Conservation (phyloP, 2,797 vertebrate species). For the Melanogrammus aeglefinus region DNA sequence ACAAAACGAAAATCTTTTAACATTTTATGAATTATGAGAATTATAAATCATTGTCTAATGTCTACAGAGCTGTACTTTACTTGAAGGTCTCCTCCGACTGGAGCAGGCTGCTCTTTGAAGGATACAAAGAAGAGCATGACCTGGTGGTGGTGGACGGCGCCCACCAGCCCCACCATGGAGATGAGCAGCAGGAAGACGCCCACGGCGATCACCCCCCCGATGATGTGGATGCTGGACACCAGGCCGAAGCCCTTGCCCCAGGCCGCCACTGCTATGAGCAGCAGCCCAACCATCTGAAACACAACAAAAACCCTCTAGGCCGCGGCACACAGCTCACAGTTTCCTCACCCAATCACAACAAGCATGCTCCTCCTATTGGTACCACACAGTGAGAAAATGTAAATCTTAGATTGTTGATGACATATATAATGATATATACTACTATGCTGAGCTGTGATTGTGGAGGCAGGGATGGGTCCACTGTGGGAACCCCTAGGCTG, state of each 20-base stretch:
- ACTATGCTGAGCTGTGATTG: neutral
- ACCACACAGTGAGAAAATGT: neutral
- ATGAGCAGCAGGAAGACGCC: slow-evolving; percentile 91
- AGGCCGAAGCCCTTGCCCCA: slow-evolving; percentile 90
- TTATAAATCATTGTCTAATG: too few species aligned
- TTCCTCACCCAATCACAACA: neutral
- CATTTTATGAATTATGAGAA: too few species aligned
- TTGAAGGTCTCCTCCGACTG: neutral
- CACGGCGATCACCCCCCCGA: slow-evolving; percentile 90
- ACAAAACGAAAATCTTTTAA: too few species aligned
- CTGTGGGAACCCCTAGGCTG: neutral
- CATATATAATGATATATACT: neutral
- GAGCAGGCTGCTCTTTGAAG: slow-evolving; percentile 45
- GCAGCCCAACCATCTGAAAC: slow-evolving; percentile 84
- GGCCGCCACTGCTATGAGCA: slow-evolving; percentile 89
- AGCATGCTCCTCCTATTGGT: neutral
- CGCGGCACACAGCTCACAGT: neutral
- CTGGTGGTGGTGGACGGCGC: slow-evolving; percentile 90
- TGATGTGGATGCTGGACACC: slow-evolving; percentile 91
- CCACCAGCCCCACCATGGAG: slow-evolving; percentile 86
- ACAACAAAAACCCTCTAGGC: too few species aligned
- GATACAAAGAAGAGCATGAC: slow-evolving; percentile 98
- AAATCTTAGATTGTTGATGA: neutral
- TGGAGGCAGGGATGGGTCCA: neutral
- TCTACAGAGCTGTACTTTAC: neutral